Evolutionary conservation across 2,113 vertebrate species (phyloP), one percentile per base, ranked within the genome.

Genomic region (Phaethon lepturus): DNA sequence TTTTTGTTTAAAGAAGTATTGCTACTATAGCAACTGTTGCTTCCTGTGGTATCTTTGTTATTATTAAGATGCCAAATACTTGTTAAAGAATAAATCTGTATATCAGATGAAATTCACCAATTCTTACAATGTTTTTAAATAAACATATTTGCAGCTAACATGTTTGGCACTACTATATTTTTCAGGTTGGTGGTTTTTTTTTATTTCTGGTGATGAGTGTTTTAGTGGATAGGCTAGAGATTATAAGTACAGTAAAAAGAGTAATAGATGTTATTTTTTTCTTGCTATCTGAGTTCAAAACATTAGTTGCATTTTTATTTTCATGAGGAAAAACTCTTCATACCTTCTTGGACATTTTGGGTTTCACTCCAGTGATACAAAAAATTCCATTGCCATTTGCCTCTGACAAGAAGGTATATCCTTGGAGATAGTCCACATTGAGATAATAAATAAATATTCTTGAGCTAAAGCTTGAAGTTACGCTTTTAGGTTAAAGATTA

Each of bases 11-110:
- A 95, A 96, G 86, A 94, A 97, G 79, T 97, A 96, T 95, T 96
- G 97, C 97, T 98, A 94, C 98, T 98, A 98, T 98, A 96, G 97
- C 95, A 98, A 98, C 98, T 94, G 93, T 90, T 90, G 86, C 90
- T 95, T 98, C 93, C 96, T 94, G 92, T 95, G 95, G 78, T 98
- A 69, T 45, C 93, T 98, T 96, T 97, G 88, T 83, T 97, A 87
- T 97, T 95, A 78, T 90, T 91, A 93, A 97, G 77, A 91, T 97
- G 93, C 74, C 71, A 88, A 97, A 93, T 82, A 96, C 74, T 96
- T 98, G 91, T 97, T 97, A 95, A 97, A 97, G 89, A 96, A 73
- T 84, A 95, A 90, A 68, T 91, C 35, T 77, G 24, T 88, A 11
- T 97, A 62, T 77, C 2, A 56, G 49, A 18, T 76, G 42, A 75